Conservation (phyloP, 2,888 invertebrate genomes). For the Harpalus rufipes region DNA sequence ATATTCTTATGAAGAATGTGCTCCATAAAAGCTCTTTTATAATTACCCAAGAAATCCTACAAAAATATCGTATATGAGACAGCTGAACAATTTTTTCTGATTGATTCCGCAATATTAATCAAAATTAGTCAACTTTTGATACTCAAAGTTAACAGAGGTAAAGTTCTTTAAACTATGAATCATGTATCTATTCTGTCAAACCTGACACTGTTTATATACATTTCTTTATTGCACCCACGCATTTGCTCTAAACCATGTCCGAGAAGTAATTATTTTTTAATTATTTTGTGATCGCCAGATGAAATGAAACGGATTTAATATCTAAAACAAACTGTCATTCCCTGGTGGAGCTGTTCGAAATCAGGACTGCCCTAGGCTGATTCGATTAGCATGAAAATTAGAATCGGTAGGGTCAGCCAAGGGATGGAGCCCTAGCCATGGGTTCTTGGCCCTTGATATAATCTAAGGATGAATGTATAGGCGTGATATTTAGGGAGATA, state of each 20-base stretch:
- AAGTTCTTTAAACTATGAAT: not conserved
- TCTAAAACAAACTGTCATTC: slow-evolving; percentile 50
- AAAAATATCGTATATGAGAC: too few species aligned
- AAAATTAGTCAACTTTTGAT: not conserved
- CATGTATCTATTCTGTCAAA: not conserved
- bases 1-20: too few species aligned
- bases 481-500: slow-evolving; percentile 29
- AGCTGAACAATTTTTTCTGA: too few species aligned
- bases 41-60: too few species aligned
- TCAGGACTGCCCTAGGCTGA: slow-evolving; percentile 30
- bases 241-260: slow-evolving; percentile 24
- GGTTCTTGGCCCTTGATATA: not conserved
- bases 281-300: slow-evolving; percentile 19
- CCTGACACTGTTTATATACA: not conserved
- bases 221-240: slow-evolving; percentile 16
- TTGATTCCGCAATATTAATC: too few species aligned
- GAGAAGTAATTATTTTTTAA: slow-evolving; percentile 25
- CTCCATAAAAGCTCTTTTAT: too few species aligned
- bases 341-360: not conserved
- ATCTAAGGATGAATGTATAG: slow-evolving; percentile 3
- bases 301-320: slow-evolving; percentile 41
- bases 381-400: slow-evolving; percentile 58
- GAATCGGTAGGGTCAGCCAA: slow-evolving; percentile 52
- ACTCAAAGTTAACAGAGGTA: not conserved
- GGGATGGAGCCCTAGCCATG: slow-evolving; percentile 1